Conservation (phyloP, 2,888 invertebrate genomes). For the Phytoseiulus persimilis region DNA sequence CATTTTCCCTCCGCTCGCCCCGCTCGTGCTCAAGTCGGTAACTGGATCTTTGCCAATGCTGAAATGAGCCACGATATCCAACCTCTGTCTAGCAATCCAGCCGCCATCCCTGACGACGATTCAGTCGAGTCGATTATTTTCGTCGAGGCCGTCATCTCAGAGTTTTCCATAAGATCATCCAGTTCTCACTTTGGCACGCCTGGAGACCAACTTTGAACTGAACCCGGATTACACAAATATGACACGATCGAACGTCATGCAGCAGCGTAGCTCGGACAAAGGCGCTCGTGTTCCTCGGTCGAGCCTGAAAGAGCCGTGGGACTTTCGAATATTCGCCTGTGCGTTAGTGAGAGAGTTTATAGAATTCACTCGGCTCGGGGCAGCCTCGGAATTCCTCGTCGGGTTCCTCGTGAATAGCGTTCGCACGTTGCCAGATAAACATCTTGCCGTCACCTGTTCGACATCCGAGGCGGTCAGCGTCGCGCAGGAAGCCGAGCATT, state of each 20-base stretch:
- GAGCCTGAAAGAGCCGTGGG: no score
- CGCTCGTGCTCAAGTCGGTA: no score
- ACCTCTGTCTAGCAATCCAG: no score
- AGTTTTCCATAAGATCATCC: constrained; percentile 46
- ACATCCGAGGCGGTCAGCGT: background rate
- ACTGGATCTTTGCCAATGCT: no score
- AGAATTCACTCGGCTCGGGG: no score
- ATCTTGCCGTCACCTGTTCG: background rate
- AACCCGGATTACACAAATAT: background rate
- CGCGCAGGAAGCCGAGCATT: background rate
- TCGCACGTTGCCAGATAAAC: background rate
- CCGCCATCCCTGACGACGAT: no score
- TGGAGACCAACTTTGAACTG: background rate
- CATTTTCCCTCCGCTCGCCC: no score
- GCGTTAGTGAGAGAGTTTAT: no score
- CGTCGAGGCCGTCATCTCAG: no score
- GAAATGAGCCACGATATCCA: no score
- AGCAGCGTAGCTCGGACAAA: background rate
- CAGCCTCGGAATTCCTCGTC: background rate
- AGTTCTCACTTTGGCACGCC: constrained; percentile 41
- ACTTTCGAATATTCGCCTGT: background rate
- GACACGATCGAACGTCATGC: background rate
- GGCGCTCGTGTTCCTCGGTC: no score
- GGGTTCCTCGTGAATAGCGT: background rate
- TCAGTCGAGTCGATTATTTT: no score